Evolutionary conservation across 2,888 invertebrate genomes (phyloP), one percentile per base, ranked within the genome.

Genomic region (Mayetiola destructor): DNA sequence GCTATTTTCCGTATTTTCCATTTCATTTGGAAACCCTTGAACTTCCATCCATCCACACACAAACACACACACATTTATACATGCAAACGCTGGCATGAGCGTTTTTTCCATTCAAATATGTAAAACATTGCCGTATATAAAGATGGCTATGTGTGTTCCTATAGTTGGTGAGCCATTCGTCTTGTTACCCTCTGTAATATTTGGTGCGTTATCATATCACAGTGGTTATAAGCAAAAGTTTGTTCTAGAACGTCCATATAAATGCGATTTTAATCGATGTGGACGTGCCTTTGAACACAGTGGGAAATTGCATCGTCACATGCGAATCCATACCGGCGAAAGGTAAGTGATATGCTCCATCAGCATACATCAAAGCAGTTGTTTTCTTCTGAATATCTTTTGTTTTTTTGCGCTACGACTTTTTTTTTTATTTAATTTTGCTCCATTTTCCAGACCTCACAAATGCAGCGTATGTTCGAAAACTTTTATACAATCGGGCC

Each of bases 401-500:
- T n/a, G n/a, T n/a, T n/a, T n/a, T n/a, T n/a, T n/a, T n/a, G n/a
- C n/a, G n/a, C n/a, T n/a, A n/a, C n/a, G n/a, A n/a, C n/a, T n/a
- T n/a, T n/a, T n/a, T n/a, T 36, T 36, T 14, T n/a, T 8, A 14
- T 39, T 9, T n/a, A n/a, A n/a, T n/a, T n/a, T 42, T 12, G 27
- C 8, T 16, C 16, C 29, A 53, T 87, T 91, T 3, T 91, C 91
- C 68, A 79, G 91, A 36, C 91, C 91, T 0, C 91, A 92, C 72
- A 88, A 88, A 64, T 92, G 91, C 67, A 82, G 82, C 23, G 84
- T 89, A 42, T 92, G 91, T 68, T 81, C 83, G 60, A 91, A 91
- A 71, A 91, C 90, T 0, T 91, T 92, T 68, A 91, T 91, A 57
- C 91, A 92, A 69, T 88, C 88, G 12, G 91, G 91, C 1, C 91